Evolutionary conservation across 1,140 invertebrate genomes (phyloP), one percentile per base, ranked within the genome.

Genomic region (Eriosoma lanigerum): DNA sequence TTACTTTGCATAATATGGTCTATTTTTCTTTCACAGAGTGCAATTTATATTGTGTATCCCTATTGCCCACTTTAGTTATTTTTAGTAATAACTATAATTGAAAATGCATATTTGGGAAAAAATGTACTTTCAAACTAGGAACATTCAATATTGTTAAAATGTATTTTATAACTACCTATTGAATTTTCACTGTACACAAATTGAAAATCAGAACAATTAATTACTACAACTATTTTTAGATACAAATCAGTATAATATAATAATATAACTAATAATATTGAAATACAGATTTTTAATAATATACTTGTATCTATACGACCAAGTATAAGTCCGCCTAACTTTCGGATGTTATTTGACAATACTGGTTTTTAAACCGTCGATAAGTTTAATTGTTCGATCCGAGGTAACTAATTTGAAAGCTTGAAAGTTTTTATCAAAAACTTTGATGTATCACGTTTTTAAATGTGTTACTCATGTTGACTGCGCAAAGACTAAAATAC

Each of bases 391-490:
- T 46, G 32, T 46, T 46, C 6, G 10, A n/a, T 15, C 1, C 3
- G 10, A 66, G 32, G 21, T 21, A 66, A 3, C 10, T n/a, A 32
- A 64, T 32, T 64, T 21, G 19, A 66, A 44, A 66, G 32, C 44
- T 66, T 44, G 32, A 38, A 21, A 9, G 38, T 44, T 68, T 19
- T 24, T 46, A 68, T 68, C 64, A 46, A 68, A 68, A 46, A 68
- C 38, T 68, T 68, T 10, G 6, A 68, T 24, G 8, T 3, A 1
- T 46, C n/a, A 13, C 32, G n/a, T 66, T 44, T 38, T 21, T 66
- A 2, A 0, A 19, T 4, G 24, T 60, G n/a, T 44, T 13, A 21
- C 10, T 15, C 3, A 44, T 44, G 19, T 13, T 10, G 19, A 66
- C 17, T 66, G 10, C n/a, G 24, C 13, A 44, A 6, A 44, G 32